Conservation (phyloP, 2,113 vertebrate genomes). For the Cyanoramphus novaezelandiae region DNA sequence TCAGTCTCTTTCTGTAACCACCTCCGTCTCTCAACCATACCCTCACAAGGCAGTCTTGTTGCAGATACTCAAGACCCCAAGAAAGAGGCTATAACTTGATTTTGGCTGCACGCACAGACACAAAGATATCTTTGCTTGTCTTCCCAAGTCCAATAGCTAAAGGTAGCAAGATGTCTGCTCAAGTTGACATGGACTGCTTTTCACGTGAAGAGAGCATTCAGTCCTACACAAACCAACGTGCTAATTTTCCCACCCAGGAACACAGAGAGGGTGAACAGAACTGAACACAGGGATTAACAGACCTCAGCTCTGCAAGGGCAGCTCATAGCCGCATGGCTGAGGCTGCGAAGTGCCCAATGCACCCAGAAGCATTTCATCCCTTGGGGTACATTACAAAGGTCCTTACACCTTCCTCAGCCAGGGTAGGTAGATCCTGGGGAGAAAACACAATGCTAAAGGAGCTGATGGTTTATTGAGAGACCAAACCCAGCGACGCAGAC, state of each 20-base stretch:
- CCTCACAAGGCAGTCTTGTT: background rate
- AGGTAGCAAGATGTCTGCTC: background rate
- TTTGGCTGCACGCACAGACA: background rate
- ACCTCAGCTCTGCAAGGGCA: slow-evolving; percentile 1
- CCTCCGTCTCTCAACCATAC: background rate
- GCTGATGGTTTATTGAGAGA: background rate
- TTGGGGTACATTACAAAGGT: background rate
- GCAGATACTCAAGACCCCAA: background rate
- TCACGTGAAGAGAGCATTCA: background rate
- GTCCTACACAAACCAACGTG: background rate
- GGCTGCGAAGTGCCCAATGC: background rate
- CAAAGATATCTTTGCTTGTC: background rate
- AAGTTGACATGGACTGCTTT: background rate
- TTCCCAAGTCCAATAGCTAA: background rate
- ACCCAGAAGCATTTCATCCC: background rate
- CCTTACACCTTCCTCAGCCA: background rate
- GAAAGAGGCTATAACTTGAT: background rate
- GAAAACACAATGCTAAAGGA: background rate
- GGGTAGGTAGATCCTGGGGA: background rate
- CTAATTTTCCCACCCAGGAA: slow-evolving; percentile 12
- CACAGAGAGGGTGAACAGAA: background rate
- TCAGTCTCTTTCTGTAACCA: background rate
- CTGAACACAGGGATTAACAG: slow-evolving; percentile 8
- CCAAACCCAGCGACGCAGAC: slow-evolving; percentile 20
- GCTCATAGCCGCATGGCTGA: background rate